Evolutionary conservation across 2,888 invertebrate species (phyloP).

Genomic region (Melanchra persicariae): DNA sequence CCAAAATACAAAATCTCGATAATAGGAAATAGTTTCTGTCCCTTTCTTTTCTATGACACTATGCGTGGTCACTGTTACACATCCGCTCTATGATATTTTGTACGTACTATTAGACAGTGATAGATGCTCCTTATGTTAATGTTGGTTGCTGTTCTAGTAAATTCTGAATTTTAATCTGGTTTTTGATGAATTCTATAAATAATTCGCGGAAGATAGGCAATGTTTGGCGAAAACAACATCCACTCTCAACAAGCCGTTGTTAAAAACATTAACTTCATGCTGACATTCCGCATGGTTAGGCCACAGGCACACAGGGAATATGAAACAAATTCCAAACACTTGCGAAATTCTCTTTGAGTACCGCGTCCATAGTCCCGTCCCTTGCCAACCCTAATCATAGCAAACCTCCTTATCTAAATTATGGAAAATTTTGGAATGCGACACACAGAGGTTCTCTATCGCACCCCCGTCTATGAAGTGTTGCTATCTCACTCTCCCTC

Average conservation of each 20-base stretch:
- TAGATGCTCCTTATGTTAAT: constrained; percentile 75
- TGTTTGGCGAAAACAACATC: neutral
- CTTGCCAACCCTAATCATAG: constrained; percentile 88
- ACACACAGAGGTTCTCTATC: constrained; percentile 79
- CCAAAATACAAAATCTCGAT: constrained; percentile 87
- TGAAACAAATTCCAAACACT: constrained; percentile 39
- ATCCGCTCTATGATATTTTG: constrained; percentile 77
- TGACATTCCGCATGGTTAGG: constrained; percentile 13
- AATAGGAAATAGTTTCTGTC: constrained; percentile 75
- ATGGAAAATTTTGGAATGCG: constrained; percentile 90
- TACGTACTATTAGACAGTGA: constrained; percentile 79
- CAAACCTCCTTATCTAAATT: constrained; percentile 90
- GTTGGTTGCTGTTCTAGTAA: constrained; percentile 40
- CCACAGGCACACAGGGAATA: neutral
- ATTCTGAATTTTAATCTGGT: neutral
- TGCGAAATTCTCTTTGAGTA: constrained; percentile 45
- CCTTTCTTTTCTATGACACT: constrained; percentile 71
- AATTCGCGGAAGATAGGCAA: neutral
- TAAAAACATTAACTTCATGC: constrained; percentile 2
- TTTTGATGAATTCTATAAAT: neutral
- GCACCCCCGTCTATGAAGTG: constrained; percentile 71
- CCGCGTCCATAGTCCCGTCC: constrained; percentile 43
- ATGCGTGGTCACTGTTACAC: constrained; percentile 73
- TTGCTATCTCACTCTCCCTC: constrained; percentile 77
- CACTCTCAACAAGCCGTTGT: neutral